Base-by-base conservation (phyloP, 2,797 vertebrate genomes). In the Phrynocephalus vlangalii region DNA sequence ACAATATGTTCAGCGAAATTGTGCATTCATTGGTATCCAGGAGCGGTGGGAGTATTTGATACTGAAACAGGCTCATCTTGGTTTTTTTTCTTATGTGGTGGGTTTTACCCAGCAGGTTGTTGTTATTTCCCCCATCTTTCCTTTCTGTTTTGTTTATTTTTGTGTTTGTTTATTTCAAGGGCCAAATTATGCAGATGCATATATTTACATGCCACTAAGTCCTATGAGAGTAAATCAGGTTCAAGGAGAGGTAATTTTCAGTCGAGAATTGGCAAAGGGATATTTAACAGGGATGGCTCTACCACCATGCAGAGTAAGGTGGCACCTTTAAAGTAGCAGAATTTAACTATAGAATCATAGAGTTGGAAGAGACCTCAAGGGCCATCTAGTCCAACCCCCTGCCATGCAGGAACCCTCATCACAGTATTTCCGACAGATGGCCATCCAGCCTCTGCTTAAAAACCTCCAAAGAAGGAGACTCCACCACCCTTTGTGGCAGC, bases 21-120 rank as follows among this genome's bases (percentile, higher is more conserved):
- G 26, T 82, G 72, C 63, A 86, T 67, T 60, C 56, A 67, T 67
- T 75, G 26, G 70, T 75, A 75, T 67, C 63, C 77, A 63, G 38
- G 15, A 75, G 66, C 79, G 67, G 77, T 79, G 60, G 73, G 85
- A 81, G 79, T 72, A 33, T 80, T 84, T 88, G 38, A 72, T 67
- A 73, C 38, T 52, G 13, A 44, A 84, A 38, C 33, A 48, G 20
- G 33, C 50, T 81, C 52, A 20, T 24, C 60, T 9, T 66, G 33
- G 3, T 1, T 68, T 13, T 28, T 48, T 15, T 56, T 13, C 13
- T 11, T 71, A 78, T 56, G 75, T 44, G 44, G 4, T 50, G 76
- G 18, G 15, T 44, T 70, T 80, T 68, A 76, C 50, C 71, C 56
- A 76, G 38, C 60, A 24, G 18, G 52, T 52, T 60, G 38, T 38